Base-by-base conservation (phyloP, 2,888 invertebrate genomes). In the Neoitamus cyanurus region DNA sequence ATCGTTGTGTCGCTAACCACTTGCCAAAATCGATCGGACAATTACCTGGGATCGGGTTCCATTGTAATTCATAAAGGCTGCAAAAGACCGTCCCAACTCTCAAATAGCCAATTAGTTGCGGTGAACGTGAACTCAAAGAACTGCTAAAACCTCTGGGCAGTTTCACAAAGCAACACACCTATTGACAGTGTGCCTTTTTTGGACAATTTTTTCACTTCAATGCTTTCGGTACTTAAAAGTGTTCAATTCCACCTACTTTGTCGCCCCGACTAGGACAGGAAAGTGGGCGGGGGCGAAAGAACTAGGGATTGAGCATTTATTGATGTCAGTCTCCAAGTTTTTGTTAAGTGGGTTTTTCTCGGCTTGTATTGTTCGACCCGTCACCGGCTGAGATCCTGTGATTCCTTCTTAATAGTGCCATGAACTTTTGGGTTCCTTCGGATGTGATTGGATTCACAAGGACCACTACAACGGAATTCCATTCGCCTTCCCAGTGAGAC, bases 371-470 rank as follows among this genome's bases (percentile, higher is more conserved):
- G 78, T 78, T 78, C 48, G 34, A 48, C 9, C 31, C 78, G 78
- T 78, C 78, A 58, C 48, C 58, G 78, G 25, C 11, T 78, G 58
- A 58, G 58, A 58, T 31, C 31, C 58, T 20, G n/a, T 31, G 78
- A 78, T 78, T 31, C 46, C 48, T 78, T 78, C 78, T 78, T 78
- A 48, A 78, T 58, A 78, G 78, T 58, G 20, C 48, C 3, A 25
- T 78, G 48, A 78, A 58, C 48, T 78, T 78, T 58, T 78, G 11
- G 34, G 4, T 13, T 70, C 30, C 31, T 31, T 34, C 7, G 28
- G 6, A 48, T 78, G 34, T 20, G 58, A 78, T 58, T 78, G 7
- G 20, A 31, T 48, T 48, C 30, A 28, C 4, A 58, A 58, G 6
- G 25, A 48, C 20, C 9, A 31, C 25, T 48, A 78, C 6, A 13